phyloP scores from a whole-genome alignment of 2,113 vertebrate species.

The rat (Rattus norvegicus) region GRCr8 NC_086022.1:170322001-170322500 shows the following conservation, averaged over 20 bases:
- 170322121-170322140: slow-evolving; percentile 64
- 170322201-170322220: neutral
- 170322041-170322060: slow-evolving; percentile 62
- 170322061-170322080: slow-evolving; percentile 59
- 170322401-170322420: neutral
- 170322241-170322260: neutral
- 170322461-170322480: neutral
- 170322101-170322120: slow-evolving; percentile 55
- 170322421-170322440: neutral
- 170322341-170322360: neutral
- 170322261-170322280: neutral
- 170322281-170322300: neutral
- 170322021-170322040: slow-evolving; percentile 43
- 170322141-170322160: slow-evolving; percentile 34
- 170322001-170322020: slow-evolving; percentile 63
- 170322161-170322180: slow-evolving; percentile 42
- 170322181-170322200: slow-evolving; percentile 20
- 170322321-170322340: too few species aligned
- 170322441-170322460: neutral
- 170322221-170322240: neutral
- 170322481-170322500: neutral
- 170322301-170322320: neutral
- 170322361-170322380: neutral
- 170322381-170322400: neutral
- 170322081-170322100: slow-evolving; percentile 67